Evolutionary conservation across 2,888 invertebrate genomes (phyloP), one percentile per base, ranked within the genome.

Genomic region (Escarpia spicata): DNA sequence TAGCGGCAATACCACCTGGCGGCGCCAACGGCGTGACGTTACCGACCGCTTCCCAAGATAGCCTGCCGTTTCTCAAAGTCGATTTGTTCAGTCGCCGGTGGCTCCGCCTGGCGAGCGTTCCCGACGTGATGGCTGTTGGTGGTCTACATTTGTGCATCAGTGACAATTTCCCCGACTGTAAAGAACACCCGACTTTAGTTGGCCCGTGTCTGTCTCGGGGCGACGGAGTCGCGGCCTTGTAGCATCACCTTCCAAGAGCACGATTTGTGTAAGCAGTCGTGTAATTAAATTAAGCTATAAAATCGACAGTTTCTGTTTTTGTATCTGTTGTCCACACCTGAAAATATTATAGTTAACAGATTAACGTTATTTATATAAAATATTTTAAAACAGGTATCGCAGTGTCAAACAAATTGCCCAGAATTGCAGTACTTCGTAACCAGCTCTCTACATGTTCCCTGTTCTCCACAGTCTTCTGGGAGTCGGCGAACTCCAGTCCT

Each of bases 61-160:
- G 9, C 43, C 92, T 94, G 91, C 93, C 94, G 0, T 94, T 94
- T 92, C 93, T 91, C 92, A 92, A 91, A 91, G 60, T 93, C 44
- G 93, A 93, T 52, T 52, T 93, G 90, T 37, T 43, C 12, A 92
- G 60, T 43, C 92, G 92, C 90, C 90, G 52, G 45, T 93, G 93
- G 93, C 92, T 52, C 31, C 92, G 93, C 26, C 91, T 93, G 45
- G 92, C 93, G 8, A 52, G 92, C n/a, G 60, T 93, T 37, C 93
- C 93, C 26, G 93, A 93, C 90, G 75, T 43, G 31, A 91, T 93
- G 93, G 92, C 92, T 19, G 60, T 31, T 44, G 90, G 58, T 19
- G 92, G 58, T 2, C 37, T 93, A 45, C 92, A 92, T 90, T 58
- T 93, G 92, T 93, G 93, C 60, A 92, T 93, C 44, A 93, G 92